Conservation (phyloP, 2,113 vertebrate species). For the Leptobrachium leishanense region DNA sequence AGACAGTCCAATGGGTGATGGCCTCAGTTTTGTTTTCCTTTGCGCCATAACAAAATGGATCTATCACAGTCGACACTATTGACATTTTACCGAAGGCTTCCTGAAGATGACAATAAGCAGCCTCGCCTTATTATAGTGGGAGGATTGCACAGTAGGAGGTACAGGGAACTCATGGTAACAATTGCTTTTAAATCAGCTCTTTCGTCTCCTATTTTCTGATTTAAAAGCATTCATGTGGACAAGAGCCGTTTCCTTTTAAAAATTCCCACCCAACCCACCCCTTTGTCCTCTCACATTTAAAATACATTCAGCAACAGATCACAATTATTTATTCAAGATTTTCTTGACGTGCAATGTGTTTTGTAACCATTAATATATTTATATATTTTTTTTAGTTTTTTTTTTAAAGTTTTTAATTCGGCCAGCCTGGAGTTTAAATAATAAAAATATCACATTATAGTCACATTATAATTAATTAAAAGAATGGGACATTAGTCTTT, state of each 20-base stretch:
- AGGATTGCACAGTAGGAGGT: slow-evolving; percentile 26
- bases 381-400: slow-evolving; percentile 40
- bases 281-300: slow-evolving; percentile 25
- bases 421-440: slow-evolving; percentile 66
- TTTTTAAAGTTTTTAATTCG: slow-evolving; percentile 41
- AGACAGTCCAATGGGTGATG: neutral
- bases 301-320: slow-evolving; percentile 48
- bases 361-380: slow-evolving; percentile 43
- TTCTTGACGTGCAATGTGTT: slow-evolving; percentile 27
- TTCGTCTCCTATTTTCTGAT: neutral
- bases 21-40: neutral
- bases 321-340: slow-evolving; percentile 29
- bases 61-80: neutral
- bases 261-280: slow-evolving; percentile 30
- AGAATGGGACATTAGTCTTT: slow-evolving; percentile 74
- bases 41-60: neutral
- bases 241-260: slow-evolving; percentile 27
- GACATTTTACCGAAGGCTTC: neutral
- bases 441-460: slow-evolving; percentile 61
- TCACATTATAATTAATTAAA: slow-evolving; percentile 69
- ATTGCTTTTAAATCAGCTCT: slow-evolving; percentile 15
- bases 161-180: slow-evolving; percentile 1
- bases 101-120: slow-evolving; percentile 8
- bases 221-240: slow-evolving; percentile 34
- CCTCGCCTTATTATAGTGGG: neutral